Conservation (phyloP, 2,888 invertebrate genomes). For the Eupithecia exiguata region DNA sequence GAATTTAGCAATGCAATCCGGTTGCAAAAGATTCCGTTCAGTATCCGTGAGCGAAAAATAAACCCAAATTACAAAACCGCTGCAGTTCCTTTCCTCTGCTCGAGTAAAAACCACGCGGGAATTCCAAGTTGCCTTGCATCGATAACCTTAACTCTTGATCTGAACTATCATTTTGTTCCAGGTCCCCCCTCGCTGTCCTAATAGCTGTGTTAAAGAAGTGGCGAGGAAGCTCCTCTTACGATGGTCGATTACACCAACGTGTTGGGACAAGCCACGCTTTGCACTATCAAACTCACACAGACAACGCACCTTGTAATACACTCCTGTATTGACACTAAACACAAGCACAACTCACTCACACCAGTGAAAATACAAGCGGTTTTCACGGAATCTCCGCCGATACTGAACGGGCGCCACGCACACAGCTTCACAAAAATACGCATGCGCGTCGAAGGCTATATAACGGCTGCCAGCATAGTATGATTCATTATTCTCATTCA, state of each 20-base stretch:
- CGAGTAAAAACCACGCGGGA: constrained; percentile 63
- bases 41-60: constrained; percentile 47
- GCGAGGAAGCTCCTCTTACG: constrained; percentile 47
- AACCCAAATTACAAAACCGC: constrained; percentile 49
- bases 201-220: constrained; percentile 43
- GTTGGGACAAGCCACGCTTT: constrained; percentile 59
- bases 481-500: constrained; percentile 57
- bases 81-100: constrained; percentile 54
- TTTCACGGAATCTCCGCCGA: constrained; percentile 71
- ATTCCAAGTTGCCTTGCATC: constrained; percentile 51
- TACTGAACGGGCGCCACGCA: constrained; percentile 61
- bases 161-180: constrained; percentile 26
- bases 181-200: constrained; percentile 48
- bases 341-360: constrained; percentile 52
- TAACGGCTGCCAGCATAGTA: constrained; percentile 50
- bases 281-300: constrained; percentile 54
- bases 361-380: constrained; percentile 52
- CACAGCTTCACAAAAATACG: constrained; percentile 58
- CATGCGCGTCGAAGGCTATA: constrained; percentile 58
- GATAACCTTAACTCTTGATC: constrained; percentile 42
- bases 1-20: constrained; percentile 20
- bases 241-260: constrained; percentile 53
- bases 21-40: constrained; percentile 37
- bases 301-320: constrained; percentile 45
- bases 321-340: constrained; percentile 46